phyloP scores from a whole-genome alignment of 2,797 vertebrate genomes.

The Lophotriccus pileatus region DNA sequence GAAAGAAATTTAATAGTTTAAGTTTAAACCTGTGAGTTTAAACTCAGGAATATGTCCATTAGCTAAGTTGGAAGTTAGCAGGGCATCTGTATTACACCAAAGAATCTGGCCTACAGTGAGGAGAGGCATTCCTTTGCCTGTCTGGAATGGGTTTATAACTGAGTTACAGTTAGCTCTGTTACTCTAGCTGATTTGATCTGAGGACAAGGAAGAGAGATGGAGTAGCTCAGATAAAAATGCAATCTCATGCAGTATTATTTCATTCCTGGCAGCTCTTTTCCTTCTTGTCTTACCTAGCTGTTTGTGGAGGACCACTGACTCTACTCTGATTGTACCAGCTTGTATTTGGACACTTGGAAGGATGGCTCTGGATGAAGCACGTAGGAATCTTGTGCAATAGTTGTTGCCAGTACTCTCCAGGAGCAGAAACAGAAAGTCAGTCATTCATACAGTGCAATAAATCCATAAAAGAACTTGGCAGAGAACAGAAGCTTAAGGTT shows the following conservation, averaged over 20 bases:
- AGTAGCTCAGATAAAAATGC: constrained; percentile 14
- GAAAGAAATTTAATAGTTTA: neutral
- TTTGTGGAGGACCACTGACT: neutral
- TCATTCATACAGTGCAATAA: neutral
- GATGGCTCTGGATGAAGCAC: neutral
- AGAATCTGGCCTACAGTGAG: neutral
- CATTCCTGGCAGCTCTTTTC: neutral
- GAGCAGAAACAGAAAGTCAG: neutral
- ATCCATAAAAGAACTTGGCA: neutral
- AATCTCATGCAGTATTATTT: constrained; percentile 4
- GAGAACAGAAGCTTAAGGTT: neutral
- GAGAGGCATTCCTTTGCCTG: neutral
- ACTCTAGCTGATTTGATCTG: neutral
- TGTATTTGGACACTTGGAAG: neutral
- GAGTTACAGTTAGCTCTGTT: neutral
- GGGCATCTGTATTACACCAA: neutral
- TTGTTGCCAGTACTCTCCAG: neutral
- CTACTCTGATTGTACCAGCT: neutral
- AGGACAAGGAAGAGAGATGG: neutral
- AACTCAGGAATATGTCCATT: neutral
- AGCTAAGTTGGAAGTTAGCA: neutral
- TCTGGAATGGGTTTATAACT: neutral
- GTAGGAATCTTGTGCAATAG: neutral
- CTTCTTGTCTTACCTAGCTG: neutral
- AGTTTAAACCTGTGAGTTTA: neutral